Evolutionary conservation across 2,113 vertebrate species (phyloP).

Genomic region (Strigops habroptila): DNA sequence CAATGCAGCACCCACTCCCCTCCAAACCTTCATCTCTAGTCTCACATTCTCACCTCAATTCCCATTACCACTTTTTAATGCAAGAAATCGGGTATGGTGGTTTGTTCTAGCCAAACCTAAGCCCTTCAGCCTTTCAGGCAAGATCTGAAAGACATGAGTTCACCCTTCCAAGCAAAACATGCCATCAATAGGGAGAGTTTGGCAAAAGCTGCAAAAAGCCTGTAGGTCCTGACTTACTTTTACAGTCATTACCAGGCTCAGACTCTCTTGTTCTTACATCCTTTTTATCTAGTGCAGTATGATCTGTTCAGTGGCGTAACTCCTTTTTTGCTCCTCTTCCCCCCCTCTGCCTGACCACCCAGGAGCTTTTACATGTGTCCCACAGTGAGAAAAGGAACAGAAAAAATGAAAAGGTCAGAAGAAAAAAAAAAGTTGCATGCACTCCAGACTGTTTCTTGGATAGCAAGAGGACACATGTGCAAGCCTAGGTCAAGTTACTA

Average conservation of each 20-base stretch:
- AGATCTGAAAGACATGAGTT: neutral
- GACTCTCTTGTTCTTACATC: neutral
- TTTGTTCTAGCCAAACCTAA: neutral
- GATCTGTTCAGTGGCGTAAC: neutral
- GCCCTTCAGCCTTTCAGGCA: neutral
- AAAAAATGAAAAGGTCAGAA: neutral
- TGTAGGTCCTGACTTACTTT: neutral
- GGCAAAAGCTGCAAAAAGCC: neutral
- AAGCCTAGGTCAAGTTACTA: neutral
- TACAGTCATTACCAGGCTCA: neutral
- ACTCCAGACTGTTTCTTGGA: neutral
- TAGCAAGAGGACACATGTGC: neutral
- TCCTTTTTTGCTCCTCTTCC: neutral
- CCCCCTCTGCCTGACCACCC: neutral
- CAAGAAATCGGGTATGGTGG: neutral
- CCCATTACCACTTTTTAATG: neutral
- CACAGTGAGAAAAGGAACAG: neutral
- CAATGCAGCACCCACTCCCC: neutral
- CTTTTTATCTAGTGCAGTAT: neutral
- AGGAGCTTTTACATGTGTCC: neutral
- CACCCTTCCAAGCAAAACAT: neutral
- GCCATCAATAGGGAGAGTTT: neutral
- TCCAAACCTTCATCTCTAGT: neutral
- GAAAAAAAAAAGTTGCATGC: neutral
- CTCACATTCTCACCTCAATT: neutral